Conservation (phyloP, 2,113 vertebrate species). For the Platanista minor region DNA sequence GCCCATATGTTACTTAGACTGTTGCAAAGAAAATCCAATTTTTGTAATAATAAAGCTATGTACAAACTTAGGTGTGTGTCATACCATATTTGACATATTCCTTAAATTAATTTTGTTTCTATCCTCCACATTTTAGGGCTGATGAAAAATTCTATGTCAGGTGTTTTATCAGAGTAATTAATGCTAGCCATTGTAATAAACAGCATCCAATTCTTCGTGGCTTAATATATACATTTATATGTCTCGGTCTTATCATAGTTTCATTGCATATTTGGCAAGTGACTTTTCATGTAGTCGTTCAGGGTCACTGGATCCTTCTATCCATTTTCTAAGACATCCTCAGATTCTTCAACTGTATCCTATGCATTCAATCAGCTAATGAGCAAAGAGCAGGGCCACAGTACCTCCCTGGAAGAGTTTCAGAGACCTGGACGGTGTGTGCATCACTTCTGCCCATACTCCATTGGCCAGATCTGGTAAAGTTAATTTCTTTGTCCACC, state of each 20-base stretch:
- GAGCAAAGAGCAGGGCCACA: background rate
- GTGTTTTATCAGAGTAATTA: background rate
- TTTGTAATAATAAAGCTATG: background rate
- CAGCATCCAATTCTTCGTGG: background rate
- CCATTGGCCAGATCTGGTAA: background rate
- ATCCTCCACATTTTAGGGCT: background rate
- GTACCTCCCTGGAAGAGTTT: background rate
- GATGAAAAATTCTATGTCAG: background rate
- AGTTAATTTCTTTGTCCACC: background rate
- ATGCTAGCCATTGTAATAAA: background rate
- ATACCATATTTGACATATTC: background rate
- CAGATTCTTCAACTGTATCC: background rate
- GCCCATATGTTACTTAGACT: background rate
- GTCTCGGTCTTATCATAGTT: background rate
- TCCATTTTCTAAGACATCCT: background rate
- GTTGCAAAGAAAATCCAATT: background rate
- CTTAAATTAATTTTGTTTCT: background rate
- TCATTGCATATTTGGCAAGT: background rate
- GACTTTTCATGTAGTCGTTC: background rate
- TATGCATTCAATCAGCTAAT: background rate
- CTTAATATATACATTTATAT: background rate
- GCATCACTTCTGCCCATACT: background rate
- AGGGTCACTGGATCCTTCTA: background rate
- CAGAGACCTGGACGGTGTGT: background rate
- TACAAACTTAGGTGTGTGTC: background rate